Conservation (phyloP, 2,113 vertebrate species). For the Clarias macrocephalus region DNA sequence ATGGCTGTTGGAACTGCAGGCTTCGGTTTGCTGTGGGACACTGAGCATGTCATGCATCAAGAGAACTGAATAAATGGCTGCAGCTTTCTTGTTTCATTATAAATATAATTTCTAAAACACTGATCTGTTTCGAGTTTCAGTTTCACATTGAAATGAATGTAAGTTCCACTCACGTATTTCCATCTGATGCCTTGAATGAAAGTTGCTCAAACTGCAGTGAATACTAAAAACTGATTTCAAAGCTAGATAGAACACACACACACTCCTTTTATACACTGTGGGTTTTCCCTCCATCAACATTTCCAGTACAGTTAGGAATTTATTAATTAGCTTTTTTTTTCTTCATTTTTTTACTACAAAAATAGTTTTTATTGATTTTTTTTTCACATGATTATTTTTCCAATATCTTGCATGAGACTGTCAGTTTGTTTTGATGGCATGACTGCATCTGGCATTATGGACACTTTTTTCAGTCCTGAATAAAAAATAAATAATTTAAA, state of each 20-base stretch:
- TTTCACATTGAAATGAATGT: conserved; percentile 52
- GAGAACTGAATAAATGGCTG: conserved; percentile 21
- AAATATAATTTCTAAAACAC: conserved; percentile 25
- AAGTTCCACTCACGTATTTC: conserved; percentile 24
- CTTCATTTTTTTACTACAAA: background rate
- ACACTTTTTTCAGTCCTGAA: background rate
- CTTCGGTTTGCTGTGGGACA: background rate
- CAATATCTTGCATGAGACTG: conserved; percentile 12
- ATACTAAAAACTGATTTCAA: conserved; percentile 8
- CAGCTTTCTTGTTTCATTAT: conserved; percentile 19
- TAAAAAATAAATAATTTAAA: no score
- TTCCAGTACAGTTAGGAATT: conserved; percentile 8
- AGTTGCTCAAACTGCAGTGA: conserved; percentile 37
- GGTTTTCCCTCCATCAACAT: background rate
- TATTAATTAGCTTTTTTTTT: background rate
- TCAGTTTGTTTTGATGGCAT: conserved; percentile 25
- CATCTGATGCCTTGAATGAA: conserved; percentile 38
- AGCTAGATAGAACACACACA: conserved; percentile 17
- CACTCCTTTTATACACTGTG: conserved; percentile 31
- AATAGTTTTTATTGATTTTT: background rate
- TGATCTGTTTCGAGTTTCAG: conserved; percentile 23
- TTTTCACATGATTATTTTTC: background rate
- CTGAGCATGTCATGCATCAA: background rate
- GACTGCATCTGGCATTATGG: conserved; percentile 8
- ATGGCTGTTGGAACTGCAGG: conserved; percentile 11